Percentiles rank a stretch among this genome's conserved stretches.
Evolutionary conservation across 2,888 invertebrate genomes (phyloP).

Genomic region (Leptinotarsa peninsularis): DNA sequence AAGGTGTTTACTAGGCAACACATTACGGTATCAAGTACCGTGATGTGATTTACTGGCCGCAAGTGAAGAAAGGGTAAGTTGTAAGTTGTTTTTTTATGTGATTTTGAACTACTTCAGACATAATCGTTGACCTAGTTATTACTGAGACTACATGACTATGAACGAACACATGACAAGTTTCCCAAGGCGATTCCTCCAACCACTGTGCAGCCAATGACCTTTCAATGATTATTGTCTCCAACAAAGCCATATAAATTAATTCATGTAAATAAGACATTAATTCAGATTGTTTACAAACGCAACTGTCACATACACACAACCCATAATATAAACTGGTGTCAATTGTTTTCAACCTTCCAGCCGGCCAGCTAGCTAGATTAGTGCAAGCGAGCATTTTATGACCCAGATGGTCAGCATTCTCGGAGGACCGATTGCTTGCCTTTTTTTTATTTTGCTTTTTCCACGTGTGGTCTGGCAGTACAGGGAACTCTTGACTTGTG

Average conservation of each 20-base stretch:
- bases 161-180: background rate
- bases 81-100: too few relatives aligned
- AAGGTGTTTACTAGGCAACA: too few relatives aligned
- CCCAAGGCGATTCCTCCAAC: constrained; percentile 11
- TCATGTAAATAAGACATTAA: constrained; percentile 52
- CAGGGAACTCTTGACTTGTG: constrained; percentile 33
- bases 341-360: constrained; percentile 39
- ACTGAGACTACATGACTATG: too few relatives aligned
- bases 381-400: constrained; percentile 37
- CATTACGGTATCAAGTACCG: too few relatives aligned
- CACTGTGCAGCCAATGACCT: constrained; percentile 32
- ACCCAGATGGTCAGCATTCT: constrained; percentile 42
- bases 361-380: constrained; percentile 36
- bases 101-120: too few relatives aligned
- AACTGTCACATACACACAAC: constrained; percentile 41
- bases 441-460: constrained; percentile 29
- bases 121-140: too few relatives aligned
- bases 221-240: constrained; percentile 32
- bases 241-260: constrained; percentile 41
- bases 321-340: constrained; percentile 43
- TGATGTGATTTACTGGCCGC: too few relatives aligned
- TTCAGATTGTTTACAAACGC: constrained; percentile 43
- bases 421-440: constrained; percentile 38
- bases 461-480: constrained; percentile 42
- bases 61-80: too few relatives aligned